Evolutionary conservation across 2,888 invertebrate genomes (phyloP).

Genomic region (Nematopogon swammerdamellus): DNA sequence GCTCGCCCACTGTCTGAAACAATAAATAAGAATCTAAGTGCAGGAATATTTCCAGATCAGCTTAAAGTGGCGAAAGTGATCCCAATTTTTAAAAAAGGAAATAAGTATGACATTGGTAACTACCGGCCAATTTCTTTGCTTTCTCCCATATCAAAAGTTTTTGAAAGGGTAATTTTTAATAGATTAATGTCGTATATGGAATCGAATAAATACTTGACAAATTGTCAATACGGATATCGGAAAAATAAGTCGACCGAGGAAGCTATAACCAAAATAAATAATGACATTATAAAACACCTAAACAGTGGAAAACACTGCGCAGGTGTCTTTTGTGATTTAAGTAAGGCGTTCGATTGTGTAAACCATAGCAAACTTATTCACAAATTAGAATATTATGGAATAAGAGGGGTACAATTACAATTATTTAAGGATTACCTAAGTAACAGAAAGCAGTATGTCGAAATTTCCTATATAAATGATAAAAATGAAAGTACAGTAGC

Average conservation of each 20-base stretch:
- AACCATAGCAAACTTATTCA: background rate
- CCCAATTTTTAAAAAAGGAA: background rate
- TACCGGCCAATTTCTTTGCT: background rate
- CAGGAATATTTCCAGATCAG: background rate
- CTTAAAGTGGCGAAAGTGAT: background rate
- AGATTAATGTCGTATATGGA: background rate
- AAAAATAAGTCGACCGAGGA: background rate
- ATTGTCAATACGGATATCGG: background rate
- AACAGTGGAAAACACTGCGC: too few relatives aligned
- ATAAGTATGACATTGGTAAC: background rate
- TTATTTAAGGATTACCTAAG: background rate
- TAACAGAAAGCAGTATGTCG: background rate
- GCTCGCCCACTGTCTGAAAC: too few relatives aligned
- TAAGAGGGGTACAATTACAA: background rate
- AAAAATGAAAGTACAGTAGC: background rate
- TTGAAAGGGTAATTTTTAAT: background rate
- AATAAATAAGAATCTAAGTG: too few relatives aligned
- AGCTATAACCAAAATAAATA: background rate
- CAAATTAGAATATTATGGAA: constrained; percentile 1
- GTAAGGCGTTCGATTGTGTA: background rate
- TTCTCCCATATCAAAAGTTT: background rate
- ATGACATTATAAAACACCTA: background rate
- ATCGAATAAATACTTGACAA: background rate
- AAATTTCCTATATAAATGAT: background rate
- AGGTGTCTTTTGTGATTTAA: background rate